Base-by-base conservation (phyloP, 2,888 invertebrate genomes). In the Acholoe squamosa region DNA sequence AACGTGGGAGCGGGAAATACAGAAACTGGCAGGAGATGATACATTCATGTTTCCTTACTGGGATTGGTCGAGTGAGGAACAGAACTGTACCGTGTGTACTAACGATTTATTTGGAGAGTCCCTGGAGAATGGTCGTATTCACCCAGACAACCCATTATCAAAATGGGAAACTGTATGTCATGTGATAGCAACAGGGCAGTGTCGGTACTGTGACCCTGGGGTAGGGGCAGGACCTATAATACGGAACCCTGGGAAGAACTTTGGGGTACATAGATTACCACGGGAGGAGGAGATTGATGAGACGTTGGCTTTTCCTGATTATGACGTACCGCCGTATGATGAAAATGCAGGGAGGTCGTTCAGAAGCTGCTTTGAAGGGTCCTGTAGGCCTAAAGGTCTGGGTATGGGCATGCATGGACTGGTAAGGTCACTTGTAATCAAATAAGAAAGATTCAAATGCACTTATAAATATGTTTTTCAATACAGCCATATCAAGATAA, bases 31-130 rank as follows among this genome's bases (percentile, higher is more conserved):
- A 1, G 28, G 43, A n/a, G 90, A 90, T 28, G 90, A 90, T 71
- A 84, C 84, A 7, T 90, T 90, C 28, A 86, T 71, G 67, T 90
- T 90, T 31, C 90, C 90, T 0, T 90, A 90, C 90, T 90, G 90
- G 90, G 90, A 90, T 71, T 90, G 90, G 90, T 25, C 61, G 12
- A 54, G 52, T 52, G 56, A 90, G 22, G 90, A 67, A 7, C 16
- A 71, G 28, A 43, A 90, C 28, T 91, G 91, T 76, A 56, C 86
- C 16, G 90, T 91, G 3, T 91, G 91, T 56, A 91, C 90, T n/a
- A 86, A 90, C 33, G 91, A 91, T 52, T 33, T 91, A 12, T n/a
- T 91, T 34, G 91, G 91, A 0, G 90, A 71, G 28, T 86, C 86
- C 19, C 61, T 54, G 0, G 14, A 10, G 14, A 22, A 89, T n/a